These are phyloP conservation scores for Chauna torquata DNA, from an alignment of 2,113 vertebrate genomes.

Conservation along the genomic window DNA sequence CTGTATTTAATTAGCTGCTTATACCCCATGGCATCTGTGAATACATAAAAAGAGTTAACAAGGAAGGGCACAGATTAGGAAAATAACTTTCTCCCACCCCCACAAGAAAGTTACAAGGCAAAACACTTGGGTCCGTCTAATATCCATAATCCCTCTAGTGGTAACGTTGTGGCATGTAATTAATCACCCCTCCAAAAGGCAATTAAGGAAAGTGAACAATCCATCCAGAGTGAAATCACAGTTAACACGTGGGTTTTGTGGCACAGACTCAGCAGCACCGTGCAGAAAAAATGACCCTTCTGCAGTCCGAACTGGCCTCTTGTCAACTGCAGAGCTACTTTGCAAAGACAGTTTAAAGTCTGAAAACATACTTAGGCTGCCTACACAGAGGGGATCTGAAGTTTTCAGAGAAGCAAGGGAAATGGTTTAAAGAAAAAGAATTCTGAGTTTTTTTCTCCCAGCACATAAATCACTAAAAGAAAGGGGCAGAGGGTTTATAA, in stretches of 20 bases:
- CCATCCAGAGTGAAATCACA: neutral
- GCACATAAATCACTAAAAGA: neutral
- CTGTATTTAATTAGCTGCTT: neutral
- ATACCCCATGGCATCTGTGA: neutral
- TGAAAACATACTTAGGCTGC: neutral
- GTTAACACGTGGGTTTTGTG: neutral
- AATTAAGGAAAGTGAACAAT: constrained; percentile 33
- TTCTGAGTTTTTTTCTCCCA: neutral
- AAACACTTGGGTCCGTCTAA: neutral
- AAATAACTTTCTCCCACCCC: constrained; percentile 16
- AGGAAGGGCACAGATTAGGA: constrained; percentile 5
- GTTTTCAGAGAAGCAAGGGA: neutral
- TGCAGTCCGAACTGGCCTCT: neutral
- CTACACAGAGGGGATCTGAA: neutral
- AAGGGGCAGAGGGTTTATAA: neutral
- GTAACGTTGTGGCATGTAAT: constrained; percentile 16
- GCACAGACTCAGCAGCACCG: neutral
- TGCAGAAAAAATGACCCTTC: neutral
- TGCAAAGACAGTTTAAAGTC: neutral
- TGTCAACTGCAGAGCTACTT: neutral
- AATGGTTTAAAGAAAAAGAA: neutral
- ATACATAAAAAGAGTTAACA: constrained; percentile 25
- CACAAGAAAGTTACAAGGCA: neutral
- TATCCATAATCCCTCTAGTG: constrained; percentile 55
- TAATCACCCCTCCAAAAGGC: constrained; percentile 44